A percentile compares a stretch with the other conserved stretches of the same genome.
Evolutionary conservation across 2,113 vertebrate species (phyloP).

Genomic region (Etheostoma cragini): DNA sequence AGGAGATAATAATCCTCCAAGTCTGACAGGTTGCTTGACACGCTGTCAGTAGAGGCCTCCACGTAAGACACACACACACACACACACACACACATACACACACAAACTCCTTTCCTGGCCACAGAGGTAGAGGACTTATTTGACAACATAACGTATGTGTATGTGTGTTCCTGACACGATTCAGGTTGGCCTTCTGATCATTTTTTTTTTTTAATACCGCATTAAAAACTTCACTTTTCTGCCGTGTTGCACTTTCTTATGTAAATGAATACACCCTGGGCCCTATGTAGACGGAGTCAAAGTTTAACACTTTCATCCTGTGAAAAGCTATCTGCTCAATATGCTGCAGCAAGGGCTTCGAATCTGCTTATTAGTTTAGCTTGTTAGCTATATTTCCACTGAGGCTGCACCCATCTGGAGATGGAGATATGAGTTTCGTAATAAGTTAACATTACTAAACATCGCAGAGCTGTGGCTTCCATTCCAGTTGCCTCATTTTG

Average conservation of each 20-base stretch:
- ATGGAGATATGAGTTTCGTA: constrained; percentile 74
- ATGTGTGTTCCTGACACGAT: constrained; percentile 22
- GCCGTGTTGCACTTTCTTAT: constrained; percentile 71
- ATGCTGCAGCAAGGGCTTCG: constrained; percentile 60
- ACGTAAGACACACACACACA: constrained; percentile 40
- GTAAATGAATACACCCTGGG: constrained; percentile 58
- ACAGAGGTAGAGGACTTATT: constrained; percentile 23
- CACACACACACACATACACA: constrained; percentile 20
- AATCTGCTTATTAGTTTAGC: constrained; percentile 76
- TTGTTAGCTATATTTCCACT: constrained; percentile 76
- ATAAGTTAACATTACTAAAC: constrained; percentile 69
- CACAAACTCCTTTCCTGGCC: constrained; percentile 35
- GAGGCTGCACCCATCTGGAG: constrained; percentile 71
- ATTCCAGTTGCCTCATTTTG: constrained; percentile 65
- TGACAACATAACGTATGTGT: constrained; percentile 4
- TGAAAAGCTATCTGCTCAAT: constrained; percentile 69
- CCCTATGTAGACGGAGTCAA: constrained; percentile 57
- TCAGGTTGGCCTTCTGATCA: constrained; percentile 59
- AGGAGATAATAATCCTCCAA: constrained; percentile 85
- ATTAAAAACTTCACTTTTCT: constrained; percentile 67
- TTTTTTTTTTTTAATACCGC: not conserved
- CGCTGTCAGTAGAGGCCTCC: constrained; percentile 74
- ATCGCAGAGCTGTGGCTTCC: constrained; percentile 51
- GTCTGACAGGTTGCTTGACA: constrained; percentile 84
- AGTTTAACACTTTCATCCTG: constrained; percentile 72